These are phyloP conservation scores for Nomada ferruginata DNA, from an alignment of 2,888 invertebrate genomes.

Conservation along the genomic window DNA sequence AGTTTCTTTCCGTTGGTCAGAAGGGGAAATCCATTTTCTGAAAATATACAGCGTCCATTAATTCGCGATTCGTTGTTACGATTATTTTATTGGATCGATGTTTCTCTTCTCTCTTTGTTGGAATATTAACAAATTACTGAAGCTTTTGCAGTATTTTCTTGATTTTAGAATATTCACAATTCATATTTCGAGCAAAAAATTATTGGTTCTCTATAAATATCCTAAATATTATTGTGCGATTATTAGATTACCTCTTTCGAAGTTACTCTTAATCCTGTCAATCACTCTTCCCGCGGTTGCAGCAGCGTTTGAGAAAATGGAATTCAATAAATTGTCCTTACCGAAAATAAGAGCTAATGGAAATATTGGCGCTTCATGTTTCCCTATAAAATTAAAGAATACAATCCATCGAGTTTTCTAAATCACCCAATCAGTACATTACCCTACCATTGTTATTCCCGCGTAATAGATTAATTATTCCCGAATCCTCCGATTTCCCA, in stretches of 20 bases:
- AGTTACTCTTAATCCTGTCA: neutral
- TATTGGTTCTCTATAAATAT: neutral
- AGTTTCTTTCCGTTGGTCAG: accelerated
- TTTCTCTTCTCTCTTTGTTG: too few relatives aligned
- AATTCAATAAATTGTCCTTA: neutral
- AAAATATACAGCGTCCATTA: neutral
- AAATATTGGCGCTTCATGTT: neutral
- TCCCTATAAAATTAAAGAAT: neutral
- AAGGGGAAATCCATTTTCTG: neutral
- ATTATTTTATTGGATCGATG: neutral
- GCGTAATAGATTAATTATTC: too few relatives aligned
- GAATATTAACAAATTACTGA: neutral
- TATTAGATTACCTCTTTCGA: neutral
- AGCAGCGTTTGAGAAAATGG: neutral
- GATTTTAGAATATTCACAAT: neutral
- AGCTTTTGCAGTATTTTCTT: too few relatives aligned
- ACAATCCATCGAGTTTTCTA: too few relatives aligned
- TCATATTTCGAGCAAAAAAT: neutral
- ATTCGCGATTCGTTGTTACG: neutral
- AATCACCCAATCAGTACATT: too few relatives aligned
- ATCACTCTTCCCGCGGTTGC: neutral
- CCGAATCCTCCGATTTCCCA: accelerated
- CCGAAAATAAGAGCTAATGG: neutral
- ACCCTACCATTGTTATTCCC: neutral
- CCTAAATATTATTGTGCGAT: neutral